Evolutionary conservation across 2,888 invertebrate genomes (phyloP), one percentile per base, ranked within the genome.

Genomic region (Drosophila histrio): DNA sequence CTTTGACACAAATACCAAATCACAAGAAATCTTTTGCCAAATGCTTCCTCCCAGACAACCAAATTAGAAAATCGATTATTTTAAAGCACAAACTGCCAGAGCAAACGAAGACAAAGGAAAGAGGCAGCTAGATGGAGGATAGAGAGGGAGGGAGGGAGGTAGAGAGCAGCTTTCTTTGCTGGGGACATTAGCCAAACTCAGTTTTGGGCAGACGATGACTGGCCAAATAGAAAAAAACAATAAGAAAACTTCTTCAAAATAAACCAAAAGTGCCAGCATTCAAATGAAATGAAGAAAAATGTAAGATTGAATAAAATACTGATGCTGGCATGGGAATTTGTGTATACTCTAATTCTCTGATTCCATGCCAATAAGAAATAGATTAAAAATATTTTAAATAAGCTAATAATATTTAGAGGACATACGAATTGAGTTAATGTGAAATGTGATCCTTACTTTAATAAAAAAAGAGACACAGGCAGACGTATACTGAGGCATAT

Each of bases 31-130:
- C 70, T 44, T 44, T 43, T 50, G 57, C 53, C 72, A 69, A 73
- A 65, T 50, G 39, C 56, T 28, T 11, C 32, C 30, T 52, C 4
- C 22, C 57, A 58, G 62, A 58, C 57, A 60, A 50, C 63, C 49
- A 80, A 83, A 66, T 72, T 76, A 77, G 56, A 86, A 83, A 83
- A 83, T 83, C 87, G 83, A 83, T 83, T 83, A 74, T 74, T 71
- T 86, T 86, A 79, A 83, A 83, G 83, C 61, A 22, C 52, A 63
- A 44, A 59, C 21, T 26, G 41, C 2, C 34, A 22, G 1, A 17
- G 13, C 4, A 9, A 22, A 34, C 9, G 9, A 15, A 49, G 34
- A 13, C 19, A 21, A 15, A 13, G 17, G 32, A 28, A 21, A 15
- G n/a, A 9, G 19, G 13, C n/a, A 9, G 13, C 3, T 13, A 19